These are phyloP conservation scores for Daubentonia madagascariensis DNA, from an alignment of 2,113 vertebrate genomes.

Conservation along the genomic window DNA sequence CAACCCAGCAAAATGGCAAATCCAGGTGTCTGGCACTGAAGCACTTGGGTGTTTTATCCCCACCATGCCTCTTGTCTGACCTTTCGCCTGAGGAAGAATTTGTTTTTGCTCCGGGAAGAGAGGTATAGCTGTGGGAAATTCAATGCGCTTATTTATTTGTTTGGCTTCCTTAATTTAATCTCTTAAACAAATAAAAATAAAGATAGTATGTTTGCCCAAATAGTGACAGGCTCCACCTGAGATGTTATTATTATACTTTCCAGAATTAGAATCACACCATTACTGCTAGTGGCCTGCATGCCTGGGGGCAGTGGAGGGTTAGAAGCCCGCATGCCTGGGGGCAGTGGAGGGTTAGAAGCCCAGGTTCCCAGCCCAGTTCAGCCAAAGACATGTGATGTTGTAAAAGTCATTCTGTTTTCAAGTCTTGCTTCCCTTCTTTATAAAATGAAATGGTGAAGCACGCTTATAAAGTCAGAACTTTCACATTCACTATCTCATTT, in stretches of 20 bases:
- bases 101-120: conserved; percentile 57
- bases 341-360: neutral
- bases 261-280: conserved; percentile 75
- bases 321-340: neutral
- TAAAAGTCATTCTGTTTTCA: neutral
- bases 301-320: neutral
- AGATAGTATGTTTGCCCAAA: conserved; percentile 69
- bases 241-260: conserved; percentile 73
- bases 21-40: neutral
- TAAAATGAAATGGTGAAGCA: neutral
- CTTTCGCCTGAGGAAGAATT: conserved; percentile 35
- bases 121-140: conserved; percentile 48
- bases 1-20: neutral
- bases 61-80: neutral
- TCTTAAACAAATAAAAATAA: conserved; percentile 76
- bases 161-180: conserved; percentile 79
- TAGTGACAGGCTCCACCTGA: conserved; percentile 46
- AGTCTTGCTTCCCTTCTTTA: neutral
- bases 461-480: neutral
- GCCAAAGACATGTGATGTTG: neutral
- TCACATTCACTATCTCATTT: neutral
- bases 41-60: conserved; percentile 37
- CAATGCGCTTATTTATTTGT: conserved; percentile 62
- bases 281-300: neutral
- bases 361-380: neutral